Conservation (phyloP, 2,113 vertebrate genomes). For the Malurus melanocephalus region DNA sequence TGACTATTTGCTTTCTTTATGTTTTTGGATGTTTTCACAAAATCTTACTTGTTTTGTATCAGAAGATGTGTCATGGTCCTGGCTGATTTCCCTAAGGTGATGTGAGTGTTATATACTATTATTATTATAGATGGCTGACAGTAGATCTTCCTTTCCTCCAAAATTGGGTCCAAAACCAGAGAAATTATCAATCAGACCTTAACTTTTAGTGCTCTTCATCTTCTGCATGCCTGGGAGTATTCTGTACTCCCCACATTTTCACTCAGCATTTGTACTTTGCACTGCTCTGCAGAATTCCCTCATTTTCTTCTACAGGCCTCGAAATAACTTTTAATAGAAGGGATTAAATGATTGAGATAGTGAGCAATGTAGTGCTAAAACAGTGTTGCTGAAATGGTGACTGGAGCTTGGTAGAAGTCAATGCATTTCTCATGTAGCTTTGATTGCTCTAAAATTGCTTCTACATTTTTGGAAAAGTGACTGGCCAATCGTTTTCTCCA, state of each 20-base stretch:
- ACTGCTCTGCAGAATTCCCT: not conserved
- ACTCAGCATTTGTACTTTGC: not conserved
- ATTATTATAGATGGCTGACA: not conserved
- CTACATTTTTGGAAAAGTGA: not conserved
- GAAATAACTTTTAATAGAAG: not conserved
- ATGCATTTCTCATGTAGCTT: not conserved
- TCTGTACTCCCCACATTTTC: not conserved
- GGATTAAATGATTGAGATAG: not conserved
- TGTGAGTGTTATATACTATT: not conserved
- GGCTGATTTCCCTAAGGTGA: not conserved
- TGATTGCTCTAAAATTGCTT: not conserved
- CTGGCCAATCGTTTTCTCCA: not conserved
- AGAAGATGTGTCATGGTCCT: not conserved
- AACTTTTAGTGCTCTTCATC: not conserved
- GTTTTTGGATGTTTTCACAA: not conserved
- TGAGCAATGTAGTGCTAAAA: not conserved
- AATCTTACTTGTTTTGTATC: not conserved
- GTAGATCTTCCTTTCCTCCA: not conserved
- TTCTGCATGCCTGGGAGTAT: not conserved
- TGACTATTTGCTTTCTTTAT: not conserved
- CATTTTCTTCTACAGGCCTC: rapidly evolving
- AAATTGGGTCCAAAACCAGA: not conserved
- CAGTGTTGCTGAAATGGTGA: not conserved
- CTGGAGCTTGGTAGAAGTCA: not conserved
- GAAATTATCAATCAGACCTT: not conserved